Evolutionary conservation across 1,140 invertebrate species (phyloP).

Genomic region (Bombus soroeensis): DNA sequence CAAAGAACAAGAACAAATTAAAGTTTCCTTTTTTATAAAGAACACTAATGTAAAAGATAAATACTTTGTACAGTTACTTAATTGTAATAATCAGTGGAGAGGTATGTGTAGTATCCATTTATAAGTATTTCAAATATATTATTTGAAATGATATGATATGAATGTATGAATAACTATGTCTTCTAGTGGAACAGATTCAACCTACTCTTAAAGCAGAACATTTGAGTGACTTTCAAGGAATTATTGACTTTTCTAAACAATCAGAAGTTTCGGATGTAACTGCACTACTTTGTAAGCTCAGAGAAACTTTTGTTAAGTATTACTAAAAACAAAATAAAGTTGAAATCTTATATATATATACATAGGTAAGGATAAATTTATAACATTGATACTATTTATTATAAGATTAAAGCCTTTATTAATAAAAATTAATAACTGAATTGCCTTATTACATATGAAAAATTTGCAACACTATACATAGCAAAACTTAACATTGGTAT

Average conservation of each 20-base stretch:
- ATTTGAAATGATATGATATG: neutral
- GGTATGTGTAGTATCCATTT: conserved; percentile 59
- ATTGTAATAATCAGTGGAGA: conserved; percentile 66
- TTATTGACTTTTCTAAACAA: conserved; percentile 56
- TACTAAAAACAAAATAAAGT: conserved; percentile 45
- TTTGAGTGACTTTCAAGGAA: conserved; percentile 56
- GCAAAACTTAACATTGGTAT: conserved; percentile 55
- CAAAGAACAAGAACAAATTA: conserved; percentile 54
- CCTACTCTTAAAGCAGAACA: conserved; percentile 68
- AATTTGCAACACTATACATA: conserved; percentile 37
- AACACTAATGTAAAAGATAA: conserved; percentile 60
- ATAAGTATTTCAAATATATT: neutral
- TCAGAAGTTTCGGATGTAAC: conserved; percentile 62
- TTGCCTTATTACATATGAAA: conserved; percentile 60
- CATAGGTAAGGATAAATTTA: neutral
- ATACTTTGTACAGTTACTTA: conserved; percentile 70
- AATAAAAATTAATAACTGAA: conserved; percentile 72
- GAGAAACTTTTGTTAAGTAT: conserved; percentile 69
- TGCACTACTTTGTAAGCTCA: conserved; percentile 69
- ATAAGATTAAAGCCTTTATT: conserved; percentile 70
- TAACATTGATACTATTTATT: neutral
- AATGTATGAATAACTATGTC: conserved; percentile 25
- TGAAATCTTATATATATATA: neutral
- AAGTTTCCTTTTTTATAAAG: conserved; percentile 72
- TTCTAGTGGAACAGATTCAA: conserved; percentile 73